Base-by-base conservation (phyloP, 2,113 vertebrate genomes). In the Salvelinus alpinus region DNA sequence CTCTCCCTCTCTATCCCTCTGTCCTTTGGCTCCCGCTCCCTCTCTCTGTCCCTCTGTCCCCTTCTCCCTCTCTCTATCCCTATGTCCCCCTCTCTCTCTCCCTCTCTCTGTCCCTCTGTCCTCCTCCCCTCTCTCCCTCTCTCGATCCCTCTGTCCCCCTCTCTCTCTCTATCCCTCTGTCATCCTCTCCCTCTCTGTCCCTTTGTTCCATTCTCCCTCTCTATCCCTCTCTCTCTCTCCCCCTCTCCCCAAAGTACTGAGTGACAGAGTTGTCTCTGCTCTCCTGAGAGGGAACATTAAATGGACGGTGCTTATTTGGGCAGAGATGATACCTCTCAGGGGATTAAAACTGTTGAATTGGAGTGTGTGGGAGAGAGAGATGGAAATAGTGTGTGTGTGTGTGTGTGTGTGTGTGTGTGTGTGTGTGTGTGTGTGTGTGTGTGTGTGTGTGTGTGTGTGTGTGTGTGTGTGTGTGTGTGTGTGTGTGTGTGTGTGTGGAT, bases 121-220 rank as follows among this genome's bases (percentile, higher is more conserved):
- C 27, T 27, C 27, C 27, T 27, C 27, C 27, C 4, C 29, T 29
- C 48, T 16, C 16, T 16, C 51, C 0, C 51, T 75, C 66, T 47
- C 12, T 65, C 47, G 0, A 4, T 29, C 29, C 29, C 4, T 31
- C 29, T 31, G 27, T 29, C 27, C 27, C 0, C 3, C n/a, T n/a
- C 27, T 51, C 62, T 75, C 34, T 5, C 70, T 76, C 20, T 29
- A 22, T 64, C 47, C 34, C 77, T 82, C 64, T 70, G 74, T 77
- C 66, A 73, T n/a, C 76, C 25, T 67, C 27, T 67, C 13, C 16
- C 48, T 54, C 48, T 54, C 48, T 54, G 0, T 54, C 48, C 48
- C 48, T 54, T 1, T 54, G 2, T 51, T 12, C 3, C 0, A 0
- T 12, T 51, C 48, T 51, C 24, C 24, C 62, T 24, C 24, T 24